A percentile compares a stretch with the other conserved stretches of the same genome.
Evolutionary conservation across 1,140 invertebrate genomes (phyloP).

Genomic region (Platorchestia sp.): DNA sequence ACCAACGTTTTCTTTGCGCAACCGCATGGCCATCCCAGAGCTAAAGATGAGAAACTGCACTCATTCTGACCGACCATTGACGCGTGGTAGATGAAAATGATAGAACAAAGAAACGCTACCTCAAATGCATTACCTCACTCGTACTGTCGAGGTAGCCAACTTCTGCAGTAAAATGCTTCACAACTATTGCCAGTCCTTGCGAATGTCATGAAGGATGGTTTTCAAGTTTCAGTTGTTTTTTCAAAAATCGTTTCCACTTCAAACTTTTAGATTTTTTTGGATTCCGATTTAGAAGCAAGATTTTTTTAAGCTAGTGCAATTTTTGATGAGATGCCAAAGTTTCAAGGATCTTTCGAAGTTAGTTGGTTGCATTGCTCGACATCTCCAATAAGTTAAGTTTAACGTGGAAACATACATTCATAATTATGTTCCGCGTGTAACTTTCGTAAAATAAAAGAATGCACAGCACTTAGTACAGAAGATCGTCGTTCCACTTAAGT

Average conservation of each 20-base stretch:
- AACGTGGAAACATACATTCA: background rate
- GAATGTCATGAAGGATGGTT: background rate
- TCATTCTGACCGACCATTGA: background rate
- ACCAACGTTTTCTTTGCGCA: background rate
- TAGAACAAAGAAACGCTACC: background rate
- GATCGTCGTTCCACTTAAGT: no score
- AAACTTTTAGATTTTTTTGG: background rate
- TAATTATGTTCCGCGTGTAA: background rate
- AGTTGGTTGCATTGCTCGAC: background rate
- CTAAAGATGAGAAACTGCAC: slow-evolving; percentile 26
- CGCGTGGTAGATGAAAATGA: background rate
- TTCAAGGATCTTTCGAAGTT: background rate
- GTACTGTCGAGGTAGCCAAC: background rate
- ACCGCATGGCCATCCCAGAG: slow-evolving; percentile 1
- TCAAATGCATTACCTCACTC: background rate
- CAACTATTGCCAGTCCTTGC: background rate
- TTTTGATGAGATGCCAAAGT: background rate
- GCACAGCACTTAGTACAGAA: no score
- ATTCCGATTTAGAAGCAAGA: background rate
- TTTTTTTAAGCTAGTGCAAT: background rate
- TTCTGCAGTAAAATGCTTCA: background rate
- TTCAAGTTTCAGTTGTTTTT: background rate
- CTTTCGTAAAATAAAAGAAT: no score
- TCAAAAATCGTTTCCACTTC: background rate
- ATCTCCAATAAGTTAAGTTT: background rate